phyloP scores from a whole-genome alignment of 2,888 invertebrate genomes.

The Sclerodermus sp. region DNA sequence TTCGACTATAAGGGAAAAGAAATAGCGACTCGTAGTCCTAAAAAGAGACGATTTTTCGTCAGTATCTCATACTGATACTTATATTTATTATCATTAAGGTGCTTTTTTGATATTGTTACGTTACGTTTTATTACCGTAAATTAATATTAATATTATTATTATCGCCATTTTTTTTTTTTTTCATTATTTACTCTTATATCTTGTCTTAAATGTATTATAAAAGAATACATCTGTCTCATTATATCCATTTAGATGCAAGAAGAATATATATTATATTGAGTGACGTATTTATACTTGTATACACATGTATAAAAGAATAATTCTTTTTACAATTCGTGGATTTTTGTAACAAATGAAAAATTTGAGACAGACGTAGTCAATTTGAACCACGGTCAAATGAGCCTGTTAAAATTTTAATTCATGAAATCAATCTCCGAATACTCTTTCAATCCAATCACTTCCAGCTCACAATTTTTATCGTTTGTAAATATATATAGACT shows the following conservation, averaged over 20 bases:
- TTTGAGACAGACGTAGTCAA: too few species aligned
- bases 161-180: slow-evolving; percentile 4
- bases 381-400: background rate
- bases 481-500: too few species aligned
- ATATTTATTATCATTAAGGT: slow-evolving; percentile 42
- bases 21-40: too few species aligned
- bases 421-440: background rate
- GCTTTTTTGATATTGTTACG: slow-evolving; percentile 50
- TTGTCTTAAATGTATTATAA: slow-evolving; percentile 7
- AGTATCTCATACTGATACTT: slow-evolving; percentile 19
- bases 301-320: too few species aligned
- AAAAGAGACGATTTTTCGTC: slow-evolving; percentile 1
- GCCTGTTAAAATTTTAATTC: background rate
- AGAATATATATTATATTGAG: too few species aligned
- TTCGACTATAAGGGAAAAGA: slow-evolving; percentile 12
- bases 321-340: too few species aligned
- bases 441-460: background rate
- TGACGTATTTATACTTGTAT: slow-evolving; percentile 20
- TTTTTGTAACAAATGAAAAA: too few species aligned
- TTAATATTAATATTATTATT: slow-evolving; percentile 34
- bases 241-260: too few species aligned
- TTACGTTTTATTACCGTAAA: slow-evolving; percentile 39
- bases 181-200: slow-evolving; percentile 23
- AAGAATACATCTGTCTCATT: slow-evolving; percentile 12
- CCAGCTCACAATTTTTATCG: too few species aligned